Base-by-base conservation (phyloP, 2,797 vertebrate species). In the Dicrostonyx torquatus region DNA sequence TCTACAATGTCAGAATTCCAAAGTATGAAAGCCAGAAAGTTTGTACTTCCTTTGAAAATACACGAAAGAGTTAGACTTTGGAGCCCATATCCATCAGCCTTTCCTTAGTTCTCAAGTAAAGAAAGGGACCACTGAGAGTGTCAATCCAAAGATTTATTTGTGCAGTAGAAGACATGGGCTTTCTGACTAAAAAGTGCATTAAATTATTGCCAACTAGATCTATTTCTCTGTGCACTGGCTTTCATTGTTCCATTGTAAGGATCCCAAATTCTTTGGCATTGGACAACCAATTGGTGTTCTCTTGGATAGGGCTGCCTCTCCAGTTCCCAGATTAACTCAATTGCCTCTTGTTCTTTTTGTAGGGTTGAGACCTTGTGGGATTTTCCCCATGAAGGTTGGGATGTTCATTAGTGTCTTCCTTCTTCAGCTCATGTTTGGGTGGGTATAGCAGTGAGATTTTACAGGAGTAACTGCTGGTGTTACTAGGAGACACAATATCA, bases 11-110 rank as follows among this genome's bases (percentile, higher is more conserved):
- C 53, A 79, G 50, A 94, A 89, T 92, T 72, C 86, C 45, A 48
- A 91, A 93, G 88, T 83, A 95, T 34, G 18, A 66, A 87, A 92
- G 87, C 31, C 40, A 92, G 72, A 66, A 93, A 95, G n/a, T 78
- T 6, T 87, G 37, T 6, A 2, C 22, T 87, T n/a, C 22, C 20
- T 90, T 87, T 87, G 43, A 76, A 90, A 95, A 93, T 68, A 22
- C n/a, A 84, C 85, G 66, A 13, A 6, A 88, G 22, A 53, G 58
- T 17, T 87, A 24, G 9, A 66, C 17, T 34, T 60, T 66, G n/a
- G 14, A 89, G 53, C 17, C 24, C 29, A 72, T 14, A 83, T 37
- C 15, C n/a, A 91, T 11, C 66, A 50, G 26, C 29, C 3, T 77
- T 60, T 53, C 20, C 62, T 24, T 64, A 90, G 34, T 11, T 75